Evolutionary conservation across 2,888 invertebrate species (phyloP).

Genomic region (Himalopsyche anomala): DNA sequence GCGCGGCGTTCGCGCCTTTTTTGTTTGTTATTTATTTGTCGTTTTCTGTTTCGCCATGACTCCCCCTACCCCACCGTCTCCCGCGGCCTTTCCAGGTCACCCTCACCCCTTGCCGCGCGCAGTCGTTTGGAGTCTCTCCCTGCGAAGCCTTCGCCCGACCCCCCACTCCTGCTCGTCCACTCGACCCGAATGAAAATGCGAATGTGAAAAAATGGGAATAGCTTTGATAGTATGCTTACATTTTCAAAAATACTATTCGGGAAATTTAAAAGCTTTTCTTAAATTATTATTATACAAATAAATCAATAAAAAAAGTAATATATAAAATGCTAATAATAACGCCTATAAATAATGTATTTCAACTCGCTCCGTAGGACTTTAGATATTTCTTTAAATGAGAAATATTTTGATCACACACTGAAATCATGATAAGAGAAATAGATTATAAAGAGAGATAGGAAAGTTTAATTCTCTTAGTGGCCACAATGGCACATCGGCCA

Average conservation of each 20-base stretch:
- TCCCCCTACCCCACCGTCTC: conserved; percentile 41
- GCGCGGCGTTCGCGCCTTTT: conserved; percentile 64
- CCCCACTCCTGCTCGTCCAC: conserved; percentile 58
- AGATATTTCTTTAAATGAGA: too few species aligned
- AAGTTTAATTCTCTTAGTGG: too few species aligned
- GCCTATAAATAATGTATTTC: too few species aligned
- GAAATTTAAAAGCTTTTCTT: background rate
- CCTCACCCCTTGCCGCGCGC: conserved; percentile 46
- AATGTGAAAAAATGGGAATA: conserved; percentile 65
- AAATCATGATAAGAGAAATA: too few species aligned
- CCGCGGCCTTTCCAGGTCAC: conserved; percentile 46
- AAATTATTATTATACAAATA: too few species aligned
- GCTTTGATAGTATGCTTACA: conserved; percentile 48
- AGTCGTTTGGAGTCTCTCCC: conserved; percentile 36
- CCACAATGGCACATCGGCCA: too few species aligned
- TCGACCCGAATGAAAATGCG: conserved; percentile 66
- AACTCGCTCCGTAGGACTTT: too few species aligned
- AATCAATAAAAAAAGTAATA: too few species aligned
- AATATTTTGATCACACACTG: too few species aligned
- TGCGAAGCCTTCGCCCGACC: conserved; percentile 45
- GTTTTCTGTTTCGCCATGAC: conserved; percentile 64
- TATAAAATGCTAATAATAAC: too few species aligned
- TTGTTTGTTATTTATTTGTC: conserved; percentile 66
- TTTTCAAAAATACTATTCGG: background rate
- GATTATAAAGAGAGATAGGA: too few species aligned